Evolutionary conservation across 2,113 vertebrate species (phyloP).

Genomic region (Poeciliopsis retropinna): DNA sequence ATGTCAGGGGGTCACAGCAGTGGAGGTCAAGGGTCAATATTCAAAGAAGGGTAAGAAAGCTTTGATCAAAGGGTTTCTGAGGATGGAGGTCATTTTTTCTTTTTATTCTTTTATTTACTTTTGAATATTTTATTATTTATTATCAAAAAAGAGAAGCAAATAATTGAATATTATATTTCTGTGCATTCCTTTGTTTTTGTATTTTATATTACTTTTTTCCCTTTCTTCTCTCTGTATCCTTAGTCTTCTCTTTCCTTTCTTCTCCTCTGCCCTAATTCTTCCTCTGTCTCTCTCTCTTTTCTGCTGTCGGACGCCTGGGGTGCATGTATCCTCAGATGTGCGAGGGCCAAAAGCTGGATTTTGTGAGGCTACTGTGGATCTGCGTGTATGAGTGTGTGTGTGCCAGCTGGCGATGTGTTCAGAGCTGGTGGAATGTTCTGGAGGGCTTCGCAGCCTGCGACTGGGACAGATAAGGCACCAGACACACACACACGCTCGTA

Average conservation of each 20-base stretch:
- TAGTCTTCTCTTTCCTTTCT: conserved; percentile 5
- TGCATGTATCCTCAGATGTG: conserved; percentile 62
- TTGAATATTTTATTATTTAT: conserved; percentile 3
- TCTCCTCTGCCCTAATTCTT: conserved; percentile 48
- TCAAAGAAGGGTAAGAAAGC: conserved; percentile 25
- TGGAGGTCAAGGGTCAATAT: conserved; percentile 44
- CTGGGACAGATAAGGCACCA: conserved; percentile 65
- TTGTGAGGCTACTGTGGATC: conserved; percentile 48
- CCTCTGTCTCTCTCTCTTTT: conserved; percentile 19
- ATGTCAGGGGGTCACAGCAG: conserved; percentile 31
- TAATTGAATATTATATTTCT: neutral
- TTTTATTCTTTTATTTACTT: neutral
- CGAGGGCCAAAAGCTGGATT: conserved; percentile 63
- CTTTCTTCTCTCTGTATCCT: conserved; percentile 2
- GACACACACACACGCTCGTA: conserved; percentile 8
- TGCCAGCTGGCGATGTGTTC: conserved; percentile 66
- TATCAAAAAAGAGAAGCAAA: neutral
- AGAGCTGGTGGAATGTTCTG: conserved; percentile 72
- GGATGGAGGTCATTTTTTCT: conserved; percentile 17
- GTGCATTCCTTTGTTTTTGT: neutral
- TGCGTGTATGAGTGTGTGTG: conserved; percentile 31
- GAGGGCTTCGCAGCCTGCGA: conserved; percentile 62
- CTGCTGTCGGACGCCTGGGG: conserved; percentile 49
- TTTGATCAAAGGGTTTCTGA: conserved; percentile 52
- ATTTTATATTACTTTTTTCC: neutral